Conservation (phyloP, 2,888 invertebrate species). For the Creontiades dilutus region DNA sequence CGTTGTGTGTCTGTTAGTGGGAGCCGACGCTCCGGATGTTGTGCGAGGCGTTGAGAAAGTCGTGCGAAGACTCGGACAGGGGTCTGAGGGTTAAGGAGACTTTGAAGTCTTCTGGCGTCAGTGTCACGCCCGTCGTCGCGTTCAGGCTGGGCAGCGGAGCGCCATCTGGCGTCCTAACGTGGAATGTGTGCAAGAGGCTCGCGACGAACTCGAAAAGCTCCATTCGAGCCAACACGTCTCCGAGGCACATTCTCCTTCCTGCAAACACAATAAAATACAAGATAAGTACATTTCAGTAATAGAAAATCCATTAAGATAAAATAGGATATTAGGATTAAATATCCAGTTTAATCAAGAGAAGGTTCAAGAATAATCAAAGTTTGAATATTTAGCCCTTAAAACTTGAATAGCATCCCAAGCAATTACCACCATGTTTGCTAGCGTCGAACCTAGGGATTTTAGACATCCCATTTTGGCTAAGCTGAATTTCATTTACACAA, state of each 20-base stretch:
- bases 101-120: constrained; percentile 89
- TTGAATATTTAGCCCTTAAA: too few relatives aligned
- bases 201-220: constrained; percentile 94
- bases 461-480: too few relatives aligned
- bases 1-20: constrained; percentile 66
- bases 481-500: too few relatives aligned
- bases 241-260: constrained; percentile 91
- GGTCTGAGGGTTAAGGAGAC: constrained; percentile 80
- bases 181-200: constrained; percentile 89
- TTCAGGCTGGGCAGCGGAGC: constrained; percentile 87
- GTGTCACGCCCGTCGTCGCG: constrained; percentile 91
- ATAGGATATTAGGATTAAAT: too few relatives aligned
- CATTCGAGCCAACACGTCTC: constrained; percentile 92
- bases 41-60: constrained; percentile 73
- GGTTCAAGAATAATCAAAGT: too few relatives aligned
- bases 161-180: constrained; percentile 86
- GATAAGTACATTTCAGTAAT: too few relatives aligned
- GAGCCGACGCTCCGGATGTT: constrained; percentile 73
- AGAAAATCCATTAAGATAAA: too few relatives aligned
- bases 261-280: constrained; percentile 67
- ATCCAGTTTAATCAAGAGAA: too few relatives aligned
- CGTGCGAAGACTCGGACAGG: constrained; percentile 73
- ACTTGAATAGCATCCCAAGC: too few relatives aligned
- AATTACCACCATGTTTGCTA: too few relatives aligned
- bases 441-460: too few relatives aligned